phyloP scores from a whole-genome alignment of 1,140 invertebrate genomes.

The Drosophila yakuba region DNA sequence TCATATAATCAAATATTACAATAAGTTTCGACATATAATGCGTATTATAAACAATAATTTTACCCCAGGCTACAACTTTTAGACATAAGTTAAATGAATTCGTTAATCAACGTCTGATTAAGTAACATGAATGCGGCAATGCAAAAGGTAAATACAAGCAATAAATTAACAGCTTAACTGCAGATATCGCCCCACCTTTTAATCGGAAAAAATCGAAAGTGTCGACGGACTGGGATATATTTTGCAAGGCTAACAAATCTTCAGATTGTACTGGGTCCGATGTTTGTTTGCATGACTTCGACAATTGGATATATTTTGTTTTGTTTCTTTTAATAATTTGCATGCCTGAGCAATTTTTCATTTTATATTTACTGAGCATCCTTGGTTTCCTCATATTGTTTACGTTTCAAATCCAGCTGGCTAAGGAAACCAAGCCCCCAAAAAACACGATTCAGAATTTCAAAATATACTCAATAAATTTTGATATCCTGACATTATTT shows the following conservation, averaged over 20 bases:
- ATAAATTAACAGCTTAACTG: slow-evolving; percentile 26
- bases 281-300: slow-evolving; percentile 18
- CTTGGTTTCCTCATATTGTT: slow-evolving; percentile 13
- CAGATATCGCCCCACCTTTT: slow-evolving; percentile 2
- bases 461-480: slow-evolving; percentile 14
- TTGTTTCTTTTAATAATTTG: slow-evolving; percentile 61
- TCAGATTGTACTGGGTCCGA: slow-evolving; percentile 11
- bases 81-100: too few species aligned
- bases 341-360: slow-evolving; percentile 65
- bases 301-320: slow-evolving; percentile 38
- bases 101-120: slow-evolving; percentile 1
- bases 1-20: neutral
- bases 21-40: too few species aligned
- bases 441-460: neutral
- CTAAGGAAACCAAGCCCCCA: slow-evolving; percentile 26
- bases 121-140: slow-evolving; percentile 6
- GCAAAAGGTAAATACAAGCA: neutral
- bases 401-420: slow-evolving; percentile 21
- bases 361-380: slow-evolving; percentile 38
- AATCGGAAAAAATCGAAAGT: slow-evolving; percentile 43
- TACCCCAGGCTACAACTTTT: too few species aligned
- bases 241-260: slow-evolving; percentile 23
- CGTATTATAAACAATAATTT: too few species aligned
- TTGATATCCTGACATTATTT: slow-evolving; percentile 7
- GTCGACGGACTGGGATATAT: slow-evolving; percentile 22